Evolutionary conservation across 2,797 vertebrate genomes (phyloP).

Genomic region (Chiroxiphia lanceolata): DNA sequence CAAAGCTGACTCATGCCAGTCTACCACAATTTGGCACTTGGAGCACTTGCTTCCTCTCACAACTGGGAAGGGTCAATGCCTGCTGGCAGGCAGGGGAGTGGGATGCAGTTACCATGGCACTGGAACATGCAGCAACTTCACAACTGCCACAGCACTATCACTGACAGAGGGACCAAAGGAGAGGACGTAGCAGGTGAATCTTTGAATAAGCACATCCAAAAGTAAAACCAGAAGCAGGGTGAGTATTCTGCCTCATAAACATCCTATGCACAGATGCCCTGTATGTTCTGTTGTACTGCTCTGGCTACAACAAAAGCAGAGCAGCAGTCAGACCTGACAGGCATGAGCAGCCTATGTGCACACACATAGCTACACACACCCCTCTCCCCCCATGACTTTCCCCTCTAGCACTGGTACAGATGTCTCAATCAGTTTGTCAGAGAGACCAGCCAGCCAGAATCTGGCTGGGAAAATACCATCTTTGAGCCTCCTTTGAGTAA

Average conservation of each 20-base stretch:
- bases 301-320: not conserved
- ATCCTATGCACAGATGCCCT: not conserved
- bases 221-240: not conserved
- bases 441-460: not conserved
- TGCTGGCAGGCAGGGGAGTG: not conserved
- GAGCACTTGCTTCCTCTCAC: not conserved
- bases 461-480: not conserved
- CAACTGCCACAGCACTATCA: not conserved
- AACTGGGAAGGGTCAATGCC: not conserved
- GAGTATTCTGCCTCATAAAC: not conserved
- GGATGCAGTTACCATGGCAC: conserved; percentile 57
- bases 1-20: not conserved
- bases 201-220: not conserved
- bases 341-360: not conserved
- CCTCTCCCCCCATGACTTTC: not conserved
- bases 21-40: not conserved
- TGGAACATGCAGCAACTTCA: not conserved
- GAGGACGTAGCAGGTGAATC: not conserved
- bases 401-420: not conserved
- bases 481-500: not conserved
- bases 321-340: not conserved
- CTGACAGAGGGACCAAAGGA: not conserved
- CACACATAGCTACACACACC: fast-evolving
- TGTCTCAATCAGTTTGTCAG: not conserved
- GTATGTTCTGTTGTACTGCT: not conserved